phyloP scores from a whole-genome alignment of 2,797 vertebrate species.

The Xiphophorus birchmanni region DNA sequence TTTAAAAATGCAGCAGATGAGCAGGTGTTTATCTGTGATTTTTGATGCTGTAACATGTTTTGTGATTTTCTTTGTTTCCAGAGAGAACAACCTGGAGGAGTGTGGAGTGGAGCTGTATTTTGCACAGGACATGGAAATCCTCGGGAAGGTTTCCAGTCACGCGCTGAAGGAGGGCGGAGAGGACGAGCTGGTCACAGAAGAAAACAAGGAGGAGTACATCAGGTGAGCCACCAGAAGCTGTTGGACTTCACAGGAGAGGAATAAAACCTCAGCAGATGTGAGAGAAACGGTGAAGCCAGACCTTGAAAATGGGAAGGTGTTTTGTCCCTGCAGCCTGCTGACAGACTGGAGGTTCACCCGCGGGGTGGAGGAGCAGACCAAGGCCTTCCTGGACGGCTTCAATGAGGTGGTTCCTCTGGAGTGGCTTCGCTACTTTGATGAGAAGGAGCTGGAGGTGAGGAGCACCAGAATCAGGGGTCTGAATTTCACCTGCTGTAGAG shows the following conservation, averaged over 20 bases:
- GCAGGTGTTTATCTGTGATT: accelerated
- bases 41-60: neutral
- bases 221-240: slow-evolving; percentile 71
- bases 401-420: slow-evolving; percentile 96
- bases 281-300: neutral
- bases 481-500: neutral
- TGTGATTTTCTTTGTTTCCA: slow-evolving; percentile 52
- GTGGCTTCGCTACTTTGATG: slow-evolving; percentile 97
- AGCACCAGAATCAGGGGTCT: neutral
- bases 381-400: slow-evolving; percentile 96
- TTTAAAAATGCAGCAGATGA: neutral
- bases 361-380: slow-evolving; percentile 96
- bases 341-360: slow-evolving; percentile 97
- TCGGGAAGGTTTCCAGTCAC: slow-evolving; percentile 96
- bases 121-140: slow-evolving; percentile 98
- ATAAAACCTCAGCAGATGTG: neutral
- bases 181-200: slow-evolving; percentile 92
- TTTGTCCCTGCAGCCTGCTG: slow-evolving; percentile 82
- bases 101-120: slow-evolving; percentile 96
- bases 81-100: slow-evolving; percentile 94
- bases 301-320: neutral
- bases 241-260: neutral
- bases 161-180: slow-evolving; percentile 94
- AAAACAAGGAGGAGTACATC: slow-evolving; percentile 98
- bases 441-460: slow-evolving; percentile 96